These are phyloP conservation scores for Chaenodraco wilsoni DNA, from an alignment of 2,797 vertebrate species.

Conservation along the genomic window DNA sequence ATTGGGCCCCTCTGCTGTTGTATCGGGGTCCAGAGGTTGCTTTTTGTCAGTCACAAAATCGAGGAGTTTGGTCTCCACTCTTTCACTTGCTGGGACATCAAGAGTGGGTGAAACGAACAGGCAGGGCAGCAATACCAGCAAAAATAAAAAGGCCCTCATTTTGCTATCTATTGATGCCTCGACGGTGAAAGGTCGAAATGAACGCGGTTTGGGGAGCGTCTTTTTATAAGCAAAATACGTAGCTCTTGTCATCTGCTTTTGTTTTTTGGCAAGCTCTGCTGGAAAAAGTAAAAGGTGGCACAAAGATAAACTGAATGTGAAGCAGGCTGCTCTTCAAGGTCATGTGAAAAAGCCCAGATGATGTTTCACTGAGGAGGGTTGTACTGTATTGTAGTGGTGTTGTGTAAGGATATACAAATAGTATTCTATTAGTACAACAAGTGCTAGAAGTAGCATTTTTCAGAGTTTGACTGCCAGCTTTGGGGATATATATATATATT, in stretches of 20 bases:
- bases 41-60: neutral
- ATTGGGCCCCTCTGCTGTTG: neutral
- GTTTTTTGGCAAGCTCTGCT: neutral
- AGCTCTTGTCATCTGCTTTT: neutral
- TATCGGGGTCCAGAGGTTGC: neutral
- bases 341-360: neutral
- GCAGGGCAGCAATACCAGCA: neutral
- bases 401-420: neutral
- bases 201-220: too few relatives aligned
- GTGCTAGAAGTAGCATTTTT: neutral
- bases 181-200: neutral
- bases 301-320: neutral
- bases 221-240: neutral
- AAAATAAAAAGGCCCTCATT: slow-evolving; percentile 3
- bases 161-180: neutral
- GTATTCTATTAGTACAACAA: neutral
- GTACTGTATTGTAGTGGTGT: neutral
- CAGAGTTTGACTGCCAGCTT: neutral
- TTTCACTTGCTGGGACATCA: neutral
- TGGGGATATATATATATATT: too few relatives aligned
- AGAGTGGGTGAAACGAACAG: neutral
- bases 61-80: neutral
- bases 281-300: neutral
- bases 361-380: neutral
- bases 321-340: neutral